A percentile compares a stretch with the other conserved stretches of the same genome.
These are phyloP conservation scores for Apis cerana DNA, from an alignment of 1,140 invertebrate genomes.

Conservation along the genomic window DNA sequence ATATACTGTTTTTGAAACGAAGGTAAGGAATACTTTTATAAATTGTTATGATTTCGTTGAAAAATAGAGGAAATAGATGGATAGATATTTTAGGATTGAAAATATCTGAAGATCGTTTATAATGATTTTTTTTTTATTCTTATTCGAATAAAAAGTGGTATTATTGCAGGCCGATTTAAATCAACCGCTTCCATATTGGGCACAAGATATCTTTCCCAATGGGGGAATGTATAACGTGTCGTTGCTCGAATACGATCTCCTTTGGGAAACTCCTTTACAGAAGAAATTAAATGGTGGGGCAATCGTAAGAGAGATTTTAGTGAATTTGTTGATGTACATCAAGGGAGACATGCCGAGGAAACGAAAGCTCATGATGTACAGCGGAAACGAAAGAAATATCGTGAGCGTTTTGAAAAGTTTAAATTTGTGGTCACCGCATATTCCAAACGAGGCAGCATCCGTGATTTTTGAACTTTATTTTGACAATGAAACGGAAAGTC, in stretches of 20 bases:
- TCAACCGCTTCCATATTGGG: slow-evolving; percentile 67
- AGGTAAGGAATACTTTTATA: slow-evolving; percentile 61
- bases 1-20: slow-evolving; percentile 68
- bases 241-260: slow-evolving; percentile 63
- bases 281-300: slow-evolving; percentile 73
- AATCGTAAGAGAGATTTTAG: slow-evolving; percentile 69
- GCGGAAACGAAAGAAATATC: slow-evolving; percentile 72
- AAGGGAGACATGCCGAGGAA: slow-evolving; percentile 6
- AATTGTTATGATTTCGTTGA: not conserved
- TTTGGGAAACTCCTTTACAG: slow-evolving; percentile 66
- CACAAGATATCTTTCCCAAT: slow-evolving; percentile 59
- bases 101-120: too few species aligned
- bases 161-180: slow-evolving; percentile 63
- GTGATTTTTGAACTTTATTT: slow-evolving; percentile 73
- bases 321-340: slow-evolving; percentile 57
- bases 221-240: slow-evolving; percentile 64
- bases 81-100: too few species aligned
- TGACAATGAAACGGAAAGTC: slow-evolving; percentile 57
- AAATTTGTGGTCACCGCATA: slow-evolving; percentile 59
- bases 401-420: slow-evolving; percentile 69
- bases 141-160: slow-evolving; percentile 10
- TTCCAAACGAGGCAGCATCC: slow-evolving; percentile 62
- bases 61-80: too few species aligned
- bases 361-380: slow-evolving; percentile 70
- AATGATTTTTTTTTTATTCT: too few species aligned